Evolutionary conservation across 2,797 vertebrate genomes (phyloP).

Genomic region (Cuniculus paca): DNA sequence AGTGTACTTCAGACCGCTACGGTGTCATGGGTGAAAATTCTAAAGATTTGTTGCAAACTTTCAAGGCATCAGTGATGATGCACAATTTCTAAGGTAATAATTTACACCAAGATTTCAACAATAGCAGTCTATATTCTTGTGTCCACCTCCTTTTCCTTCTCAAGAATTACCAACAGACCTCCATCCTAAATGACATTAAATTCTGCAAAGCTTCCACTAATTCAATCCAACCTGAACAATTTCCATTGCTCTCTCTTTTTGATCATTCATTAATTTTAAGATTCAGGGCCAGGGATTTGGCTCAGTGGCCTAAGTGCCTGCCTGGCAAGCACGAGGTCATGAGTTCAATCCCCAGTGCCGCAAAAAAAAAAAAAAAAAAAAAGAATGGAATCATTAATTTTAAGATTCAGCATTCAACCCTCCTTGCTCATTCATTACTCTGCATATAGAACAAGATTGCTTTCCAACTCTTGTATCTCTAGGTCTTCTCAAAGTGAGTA

Average conservation of each 20-base stretch:
- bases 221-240: background rate
- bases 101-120: background rate
- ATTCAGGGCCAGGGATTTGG: too few relatives aligned
- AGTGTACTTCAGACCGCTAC: fast-evolving
- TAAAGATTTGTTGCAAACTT: background rate
- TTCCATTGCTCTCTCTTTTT: background rate
- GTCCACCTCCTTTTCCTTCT: background rate
- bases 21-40: fast-evolving
- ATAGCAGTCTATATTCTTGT: background rate
- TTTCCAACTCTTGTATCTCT: too few relatives aligned
- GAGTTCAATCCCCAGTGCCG: too few relatives aligned
- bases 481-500: background rate
- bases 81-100: background rate
- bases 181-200: background rate
- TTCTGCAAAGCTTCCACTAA: background rate
- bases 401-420: fast-evolving
- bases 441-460: background rate
- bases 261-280: background rate
- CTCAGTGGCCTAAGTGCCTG: too few relatives aligned
- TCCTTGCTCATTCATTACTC: fast-evolving
- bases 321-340: too few relatives aligned
- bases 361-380: too few relatives aligned
- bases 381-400: background rate
- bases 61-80: fast-evolving
- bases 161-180: background rate